These are phyloP conservation scores for Neodiprion lecontei DNA, from an alignment of 1,140 invertebrate genomes.

Conservation along the genomic window DNA sequence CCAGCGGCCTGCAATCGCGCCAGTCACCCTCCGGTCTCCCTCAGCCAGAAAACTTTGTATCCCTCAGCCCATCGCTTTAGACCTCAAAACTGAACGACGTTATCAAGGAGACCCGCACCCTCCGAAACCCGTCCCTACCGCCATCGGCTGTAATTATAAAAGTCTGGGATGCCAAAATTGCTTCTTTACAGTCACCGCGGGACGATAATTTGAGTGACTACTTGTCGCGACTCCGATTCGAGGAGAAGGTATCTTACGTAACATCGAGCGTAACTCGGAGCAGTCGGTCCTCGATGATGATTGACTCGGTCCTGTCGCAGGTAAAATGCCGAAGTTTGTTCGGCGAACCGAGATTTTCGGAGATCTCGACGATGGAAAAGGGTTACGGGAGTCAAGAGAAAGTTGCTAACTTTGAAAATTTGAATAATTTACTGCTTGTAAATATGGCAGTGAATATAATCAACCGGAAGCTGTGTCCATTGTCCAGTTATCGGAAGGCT, in stretches of 20 bases:
- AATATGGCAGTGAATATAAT: conserved; percentile 46
- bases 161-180: background rate
- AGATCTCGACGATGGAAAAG: conserved; percentile 13
- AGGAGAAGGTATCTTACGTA: no score
- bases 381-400: conserved; percentile 23
- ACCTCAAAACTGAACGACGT: conserved; percentile 35
- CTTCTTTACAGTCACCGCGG: background rate
- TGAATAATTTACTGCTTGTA: conserved; percentile 52
- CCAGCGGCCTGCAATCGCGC: conserved; percentile 50
- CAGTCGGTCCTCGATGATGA: no score
- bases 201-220: background rate
- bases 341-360: background rate
- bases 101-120: conserved; percentile 35
- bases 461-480: conserved; percentile 42
- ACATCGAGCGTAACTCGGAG: no score
- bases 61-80: conserved; percentile 33
- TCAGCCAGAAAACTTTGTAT: conserved; percentile 45
- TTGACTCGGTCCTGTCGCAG: no score
- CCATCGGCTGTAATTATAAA: background rate
- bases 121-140: background rate
- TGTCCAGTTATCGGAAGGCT: conserved; percentile 35
- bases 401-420: conserved; percentile 29
- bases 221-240: no score
- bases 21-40: conserved; percentile 54
- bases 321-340: no score